Evolutionary conservation across 2,888 invertebrate genomes (phyloP), one percentile per base, ranked within the genome.

Genomic region (Lycophotia porphyrea): DNA sequence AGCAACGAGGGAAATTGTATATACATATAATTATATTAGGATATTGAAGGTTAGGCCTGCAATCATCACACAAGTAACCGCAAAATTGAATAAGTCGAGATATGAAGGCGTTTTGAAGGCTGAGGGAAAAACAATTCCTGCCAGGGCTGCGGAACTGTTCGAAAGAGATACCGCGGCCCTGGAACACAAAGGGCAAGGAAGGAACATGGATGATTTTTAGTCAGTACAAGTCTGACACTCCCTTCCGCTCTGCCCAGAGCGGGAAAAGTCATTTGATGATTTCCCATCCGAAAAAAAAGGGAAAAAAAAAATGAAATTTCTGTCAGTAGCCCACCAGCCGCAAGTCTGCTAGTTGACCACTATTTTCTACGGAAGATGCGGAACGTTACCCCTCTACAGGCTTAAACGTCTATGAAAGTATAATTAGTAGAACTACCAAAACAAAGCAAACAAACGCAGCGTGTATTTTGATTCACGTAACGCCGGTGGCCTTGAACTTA

Each of bases 401-500:
- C 1, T 34, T 15, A 9, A 8, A 44, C n/a, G 24, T 11, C 24
- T 64, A 36, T 58, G 15, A 44, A 31, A 78, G n/a, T 21, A 31
- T 15, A 34, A 58, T 21, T 44, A 80, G 7, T 42, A 34, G 31
- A 52, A 21, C 4, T 7, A 36, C 24, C 36, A 58, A 63, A 74
- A 47, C 36, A 78, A 61, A 71, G n/a, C 34, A 58, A 60, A 31
- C 34, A 78, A 74, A 80, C 36, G 27, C 34, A 73, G 42, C 24
- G 55, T 39, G 18, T 52, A 34, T 82, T 82, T 34, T 31, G 27
- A 69, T 77, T 69, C 70, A 66, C 42, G 24, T 11, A 76, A 82
- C 65, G 8, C 63, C 2, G 36, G 21, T 24, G 27, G n/a, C 60
- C 55, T 83, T 83, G 72, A 80, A 68, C 80, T 71, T 78, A 52